These are phyloP conservation scores for Penaeus chinensis DNA, from an alignment of 1,140 invertebrate genomes.

Conservation along the genomic window DNA sequence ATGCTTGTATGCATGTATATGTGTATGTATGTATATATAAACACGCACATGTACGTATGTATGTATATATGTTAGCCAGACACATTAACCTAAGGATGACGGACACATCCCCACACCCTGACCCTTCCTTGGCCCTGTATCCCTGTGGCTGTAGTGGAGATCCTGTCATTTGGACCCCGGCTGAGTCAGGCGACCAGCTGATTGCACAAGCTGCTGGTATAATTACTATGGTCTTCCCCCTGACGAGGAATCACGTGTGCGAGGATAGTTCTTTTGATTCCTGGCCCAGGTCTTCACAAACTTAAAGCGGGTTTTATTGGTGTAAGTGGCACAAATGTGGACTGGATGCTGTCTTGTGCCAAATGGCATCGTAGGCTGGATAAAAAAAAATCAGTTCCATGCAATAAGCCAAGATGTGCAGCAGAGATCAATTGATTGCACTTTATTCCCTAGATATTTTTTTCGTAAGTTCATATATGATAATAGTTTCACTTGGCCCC, in stretches of 20 bases:
- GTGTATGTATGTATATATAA: too few species aligned
- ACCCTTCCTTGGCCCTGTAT: slow-evolving; percentile 8
- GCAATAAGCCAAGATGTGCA: too few species aligned
- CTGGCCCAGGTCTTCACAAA: slow-evolving; percentile 59
- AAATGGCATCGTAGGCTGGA: slow-evolving; percentile 30
- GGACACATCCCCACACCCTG: not conserved
- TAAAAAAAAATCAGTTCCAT: not conserved
- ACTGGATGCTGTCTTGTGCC: slow-evolving; percentile 50
- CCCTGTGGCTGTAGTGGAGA: slow-evolving; percentile 31
- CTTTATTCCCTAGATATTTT: too few species aligned
- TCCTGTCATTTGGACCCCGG: slow-evolving; percentile 35
- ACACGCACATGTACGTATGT: too few species aligned
- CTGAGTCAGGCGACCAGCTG: slow-evolving; percentile 56
- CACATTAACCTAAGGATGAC: too few species aligned
- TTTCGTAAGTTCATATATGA: too few species aligned
- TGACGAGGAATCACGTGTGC: slow-evolving; percentile 59
- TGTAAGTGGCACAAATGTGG: slow-evolving; percentile 58
- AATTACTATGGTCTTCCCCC: slow-evolving; percentile 60
- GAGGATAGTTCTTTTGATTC: slow-evolving; percentile 54
- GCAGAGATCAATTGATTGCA: too few species aligned
- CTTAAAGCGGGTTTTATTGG: slow-evolving; percentile 59
- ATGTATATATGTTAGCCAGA: too few species aligned
- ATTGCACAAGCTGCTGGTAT: slow-evolving; percentile 55
- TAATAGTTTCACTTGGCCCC: too few species aligned
- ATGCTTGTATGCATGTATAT: too few species aligned